Percentiles rank a stretch among this genome's conserved stretches.
phyloP scores from a whole-genome alignment of 2,797 vertebrate genomes.

The Hippocampus kuda region DNA sequence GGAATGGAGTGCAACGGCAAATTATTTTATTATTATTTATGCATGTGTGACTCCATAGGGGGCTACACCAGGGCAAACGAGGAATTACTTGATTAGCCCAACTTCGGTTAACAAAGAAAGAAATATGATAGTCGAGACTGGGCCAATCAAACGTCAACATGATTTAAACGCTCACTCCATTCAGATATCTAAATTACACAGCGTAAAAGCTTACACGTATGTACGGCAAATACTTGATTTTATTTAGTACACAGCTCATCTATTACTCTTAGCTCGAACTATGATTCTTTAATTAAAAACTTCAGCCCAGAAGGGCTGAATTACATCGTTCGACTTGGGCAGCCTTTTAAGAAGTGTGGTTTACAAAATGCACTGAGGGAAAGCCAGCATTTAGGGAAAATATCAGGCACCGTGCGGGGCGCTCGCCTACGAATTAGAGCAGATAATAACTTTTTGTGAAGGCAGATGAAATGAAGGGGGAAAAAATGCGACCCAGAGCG shows the following conservation, averaged over 20 bases:
- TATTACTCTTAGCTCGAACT: conserved; percentile 70
- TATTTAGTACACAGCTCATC: conserved; percentile 23
- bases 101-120: conserved; percentile 63
- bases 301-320: conserved; percentile 82
- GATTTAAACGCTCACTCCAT: conserved; percentile 47
- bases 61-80: conserved; percentile 63
- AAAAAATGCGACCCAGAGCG: conserved; percentile 67
- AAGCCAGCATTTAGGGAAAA: conserved; percentile 98
- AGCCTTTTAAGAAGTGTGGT: conserved; percentile 92
- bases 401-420: conserved; percentile 92
- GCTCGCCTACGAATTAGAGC: conserved; percentile 96
- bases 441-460: conserved; percentile 96
- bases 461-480: conserved; percentile 58
- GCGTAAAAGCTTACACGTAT: conserved; percentile 27
- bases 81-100: conserved; percentile 66
- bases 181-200: conserved; percentile 44
- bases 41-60: conserved; percentile 69
- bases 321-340: conserved; percentile 97
- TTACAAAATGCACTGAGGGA: conserved; percentile 93
- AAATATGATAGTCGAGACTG: conserved; percentile 48
- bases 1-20: conserved; percentile 72
- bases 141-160: conserved; percentile 53
- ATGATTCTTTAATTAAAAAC: conserved; percentile 96
- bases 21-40: conserved; percentile 79
- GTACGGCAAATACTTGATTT: conserved; percentile 14